These are phyloP conservation scores for Pterostichus niger DNA, from an alignment of 2,888 invertebrate species.

Conservation along the genomic window DNA sequence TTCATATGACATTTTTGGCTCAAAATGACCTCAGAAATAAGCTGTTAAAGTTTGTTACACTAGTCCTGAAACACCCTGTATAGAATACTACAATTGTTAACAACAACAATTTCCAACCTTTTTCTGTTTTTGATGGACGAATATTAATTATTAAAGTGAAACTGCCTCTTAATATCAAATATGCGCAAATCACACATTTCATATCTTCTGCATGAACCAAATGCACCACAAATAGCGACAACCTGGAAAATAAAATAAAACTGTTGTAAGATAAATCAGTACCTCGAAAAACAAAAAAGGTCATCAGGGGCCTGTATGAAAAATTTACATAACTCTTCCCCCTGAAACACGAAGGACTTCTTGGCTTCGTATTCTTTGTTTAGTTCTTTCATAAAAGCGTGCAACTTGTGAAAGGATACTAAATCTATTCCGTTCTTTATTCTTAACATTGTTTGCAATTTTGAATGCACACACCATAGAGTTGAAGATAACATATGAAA, in stretches of 20 bases:
- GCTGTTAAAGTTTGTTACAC: no score
- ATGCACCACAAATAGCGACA: not conserved
- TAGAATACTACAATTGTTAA: no score
- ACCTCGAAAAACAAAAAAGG: not conserved
- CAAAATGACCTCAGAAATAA: no score
- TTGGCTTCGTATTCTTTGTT: not conserved
- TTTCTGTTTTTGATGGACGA: no score
- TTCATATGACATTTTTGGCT: no score
- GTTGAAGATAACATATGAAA: not conserved
- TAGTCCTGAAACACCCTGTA: no score
- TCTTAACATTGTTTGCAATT: constrained; percentile 3
- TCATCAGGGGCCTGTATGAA: not conserved
- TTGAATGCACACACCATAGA: not conserved
- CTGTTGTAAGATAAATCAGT: not conserved
- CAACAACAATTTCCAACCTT: no score
- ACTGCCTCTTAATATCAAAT: no score
- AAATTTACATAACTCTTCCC: not conserved
- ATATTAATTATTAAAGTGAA: no score
- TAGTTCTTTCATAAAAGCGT: not conserved
- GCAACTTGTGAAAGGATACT: not conserved
- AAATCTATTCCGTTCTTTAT: not conserved
- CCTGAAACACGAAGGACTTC: not conserved
- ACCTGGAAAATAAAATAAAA: constrained; percentile 13
- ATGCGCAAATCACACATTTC: no score
- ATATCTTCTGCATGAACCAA: no score